Percentiles rank a stretch among this genome's conserved stretches.
phyloP scores from a whole-genome alignment of 2,888 invertebrate species.

The Mythimna ferrago region DNA sequence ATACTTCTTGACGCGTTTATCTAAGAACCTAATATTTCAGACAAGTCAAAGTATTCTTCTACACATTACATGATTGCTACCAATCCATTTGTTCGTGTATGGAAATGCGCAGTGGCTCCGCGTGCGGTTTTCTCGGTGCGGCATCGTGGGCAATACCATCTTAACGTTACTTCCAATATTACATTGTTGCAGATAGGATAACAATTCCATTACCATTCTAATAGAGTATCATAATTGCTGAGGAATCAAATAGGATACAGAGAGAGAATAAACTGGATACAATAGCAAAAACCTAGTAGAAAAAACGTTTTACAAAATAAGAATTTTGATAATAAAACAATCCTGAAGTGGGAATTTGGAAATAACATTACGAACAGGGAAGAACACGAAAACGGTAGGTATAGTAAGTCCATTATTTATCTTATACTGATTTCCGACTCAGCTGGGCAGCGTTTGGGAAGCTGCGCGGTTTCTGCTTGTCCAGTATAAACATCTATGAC shows the following conservation, averaged over 20 bases:
- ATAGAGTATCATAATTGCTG: not conserved
- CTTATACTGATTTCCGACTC: too few species aligned
- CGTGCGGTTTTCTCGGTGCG: not conserved
- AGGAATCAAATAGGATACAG: not conserved
- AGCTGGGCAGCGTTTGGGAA: too few species aligned
- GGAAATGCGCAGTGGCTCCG: conserved; percentile 30
- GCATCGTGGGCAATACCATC: conserved; percentile 11
- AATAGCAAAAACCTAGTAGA: too few species aligned
- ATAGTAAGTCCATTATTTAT: too few species aligned
- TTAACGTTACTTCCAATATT: conserved; percentile 21
- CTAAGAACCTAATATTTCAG: not conserved
- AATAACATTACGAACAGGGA: too few species aligned
- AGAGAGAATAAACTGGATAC: not conserved
- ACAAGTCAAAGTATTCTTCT: not conserved
- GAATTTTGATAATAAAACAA: too few species aligned
- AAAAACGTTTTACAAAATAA: too few species aligned
- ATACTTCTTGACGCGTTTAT: not conserved
- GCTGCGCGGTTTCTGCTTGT: too few species aligned
- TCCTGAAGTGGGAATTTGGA: too few species aligned
- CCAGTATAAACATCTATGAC: too few species aligned
- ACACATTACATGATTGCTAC: conserved; percentile 23
- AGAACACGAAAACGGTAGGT: too few species aligned
- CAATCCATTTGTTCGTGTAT: conserved; percentile 38
- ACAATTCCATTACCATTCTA: conserved; percentile 10
- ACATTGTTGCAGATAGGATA: conserved; percentile 2